These are phyloP conservation scores for Drosophila niveifrons DNA, from an alignment of 2,888 invertebrate species.

Conservation along the genomic window DNA sequence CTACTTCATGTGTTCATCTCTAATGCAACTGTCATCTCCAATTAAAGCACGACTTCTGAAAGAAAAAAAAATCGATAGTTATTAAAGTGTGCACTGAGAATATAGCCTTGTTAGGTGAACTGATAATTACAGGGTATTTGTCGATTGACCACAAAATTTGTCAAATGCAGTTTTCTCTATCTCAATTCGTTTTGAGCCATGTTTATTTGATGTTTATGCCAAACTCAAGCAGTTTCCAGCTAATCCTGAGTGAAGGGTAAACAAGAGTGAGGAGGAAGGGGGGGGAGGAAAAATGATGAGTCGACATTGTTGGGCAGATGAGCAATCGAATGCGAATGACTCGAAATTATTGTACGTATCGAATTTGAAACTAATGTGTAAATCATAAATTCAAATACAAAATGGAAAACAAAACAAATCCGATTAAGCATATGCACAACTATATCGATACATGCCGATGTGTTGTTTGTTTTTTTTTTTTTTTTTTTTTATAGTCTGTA, in stretches of 20 bases:
- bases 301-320: conserved; percentile 9
- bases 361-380: conserved; percentile 74
- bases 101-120: neutral
- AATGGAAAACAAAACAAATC: conserved; percentile 15
- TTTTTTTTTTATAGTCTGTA: conserved; percentile 57
- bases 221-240: conserved; percentile 38
- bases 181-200: conserved; percentile 53
- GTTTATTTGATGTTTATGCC: conserved; percentile 63
- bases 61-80: neutral
- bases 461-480: conserved; percentile 32
- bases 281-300: neutral
- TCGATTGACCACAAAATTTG: conserved; percentile 65
- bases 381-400: conserved; percentile 60
- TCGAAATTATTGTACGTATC: conserved; percentile 70
- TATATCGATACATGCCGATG: conserved; percentile 25
- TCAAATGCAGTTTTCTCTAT: conserved; percentile 69
- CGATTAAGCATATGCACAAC: conserved; percentile 30
- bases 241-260: conserved; percentile 34
- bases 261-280: neutral
- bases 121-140: conserved; percentile 23
- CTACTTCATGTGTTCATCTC: neutral
- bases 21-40: neutral
- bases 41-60: neutral
- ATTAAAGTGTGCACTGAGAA: neutral
- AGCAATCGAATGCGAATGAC: conserved; percentile 49